Evolutionary conservation across 2,888 invertebrate species (phyloP).

Genomic region (Nomada goodeniana): DNA sequence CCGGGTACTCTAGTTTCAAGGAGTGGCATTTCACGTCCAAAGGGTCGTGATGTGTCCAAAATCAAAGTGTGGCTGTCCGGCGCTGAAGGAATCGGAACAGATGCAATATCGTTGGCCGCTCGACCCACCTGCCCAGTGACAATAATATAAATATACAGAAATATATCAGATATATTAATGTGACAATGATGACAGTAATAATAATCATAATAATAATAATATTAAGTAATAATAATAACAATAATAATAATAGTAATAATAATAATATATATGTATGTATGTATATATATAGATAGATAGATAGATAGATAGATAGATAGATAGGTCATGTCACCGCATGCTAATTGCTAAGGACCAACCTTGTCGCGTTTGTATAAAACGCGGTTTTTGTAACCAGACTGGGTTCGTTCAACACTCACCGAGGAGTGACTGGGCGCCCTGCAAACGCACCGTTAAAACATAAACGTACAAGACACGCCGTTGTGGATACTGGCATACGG

Average conservation of each 20-base stretch:
- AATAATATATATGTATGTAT: conserved; percentile 64
- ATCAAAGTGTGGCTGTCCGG: conserved; percentile 61
- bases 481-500: conserved; percentile 75
- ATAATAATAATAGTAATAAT: conserved; percentile 67
- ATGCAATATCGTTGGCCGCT: conserved; percentile 75
- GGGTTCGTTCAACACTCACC: conserved; percentile 83
- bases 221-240: conserved; percentile 69
- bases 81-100: conserved; percentile 62
- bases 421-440: conserved; percentile 83
- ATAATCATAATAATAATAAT: conserved; percentile 62
- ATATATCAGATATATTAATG: conserved; percentile 60
- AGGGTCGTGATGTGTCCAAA: conserved; percentile 62
- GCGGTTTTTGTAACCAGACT: conserved; percentile 84
- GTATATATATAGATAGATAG: conserved; percentile 36
- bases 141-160: conserved; percentile 73
- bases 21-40: conserved; percentile 64
- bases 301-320: conserved; percentile 74
- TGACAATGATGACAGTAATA: conserved; percentile 72
- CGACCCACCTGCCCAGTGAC: conserved; percentile 77
- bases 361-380: conserved; percentile 84
- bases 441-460: conserved; percentile 84
- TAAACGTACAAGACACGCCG: conserved; percentile 78
- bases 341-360: conserved; percentile 85
- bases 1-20: conserved; percentile 62
- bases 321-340: conserved; percentile 84